These are phyloP conservation scores for Euphysa ruthae DNA, from an alignment of 30 jellyfish, hydroid and myxozoan genomes.

Conservation along the genomic window DNA sequence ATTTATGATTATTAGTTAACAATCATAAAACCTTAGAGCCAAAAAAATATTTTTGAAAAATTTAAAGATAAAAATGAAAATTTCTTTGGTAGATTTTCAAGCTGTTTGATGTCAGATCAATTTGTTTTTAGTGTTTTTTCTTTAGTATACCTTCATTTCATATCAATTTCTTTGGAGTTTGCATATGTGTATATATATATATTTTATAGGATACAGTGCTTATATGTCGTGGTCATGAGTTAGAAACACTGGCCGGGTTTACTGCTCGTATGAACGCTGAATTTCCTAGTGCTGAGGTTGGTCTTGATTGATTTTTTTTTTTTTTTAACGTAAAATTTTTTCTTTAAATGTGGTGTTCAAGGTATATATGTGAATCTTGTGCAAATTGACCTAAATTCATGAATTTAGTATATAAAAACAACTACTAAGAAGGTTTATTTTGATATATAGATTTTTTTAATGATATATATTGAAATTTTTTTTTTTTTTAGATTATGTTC, in stretches of 20 bases:
- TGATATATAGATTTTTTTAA: too few species aligned
- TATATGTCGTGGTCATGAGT: slow-evolving; percentile 82
- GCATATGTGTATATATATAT: background rate
- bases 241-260: slow-evolving; percentile 80
- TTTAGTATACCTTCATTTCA: background rate
- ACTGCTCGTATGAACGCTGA: slow-evolving; percentile 67
- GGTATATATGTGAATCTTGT: too few species aligned
- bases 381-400: too few species aligned
- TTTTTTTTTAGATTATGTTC: slow-evolving; percentile 52
- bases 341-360: too few species aligned
- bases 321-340: too few species aligned
- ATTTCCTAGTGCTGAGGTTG: slow-evolving; percentile 94
- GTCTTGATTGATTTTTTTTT: background rate
- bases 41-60: too few species aligned
- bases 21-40: too few species aligned
- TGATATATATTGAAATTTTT: too few species aligned
- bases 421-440: too few species aligned
- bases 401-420: too few species aligned
- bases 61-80: background rate
- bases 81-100: background rate
- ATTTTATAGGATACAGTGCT: slow-evolving; percentile 50
- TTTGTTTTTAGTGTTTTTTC: background rate
- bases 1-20: too few species aligned
- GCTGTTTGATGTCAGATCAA: background rate
- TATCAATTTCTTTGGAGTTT: background rate